Base-by-base conservation (phyloP, 2,888 invertebrate genomes). In the Cordilura impudica region DNA sequence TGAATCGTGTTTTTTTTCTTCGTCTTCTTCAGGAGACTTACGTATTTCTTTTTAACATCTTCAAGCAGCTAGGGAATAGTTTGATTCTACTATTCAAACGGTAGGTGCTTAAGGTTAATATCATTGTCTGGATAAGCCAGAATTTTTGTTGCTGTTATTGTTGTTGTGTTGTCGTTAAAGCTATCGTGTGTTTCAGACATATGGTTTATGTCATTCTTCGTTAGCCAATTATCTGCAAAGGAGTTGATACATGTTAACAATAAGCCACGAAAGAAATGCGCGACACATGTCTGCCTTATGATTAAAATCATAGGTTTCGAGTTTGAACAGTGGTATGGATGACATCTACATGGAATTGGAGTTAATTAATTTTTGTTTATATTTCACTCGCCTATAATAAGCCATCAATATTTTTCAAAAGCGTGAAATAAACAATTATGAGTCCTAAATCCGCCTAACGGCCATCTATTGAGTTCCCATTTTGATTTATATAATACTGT, bases 151-250 rank as follows among this genome's bases (percentile, higher is more conserved):
- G n/a, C n/a, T n/a, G n/a, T n/a, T n/a, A n/a, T n/a, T n/a, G n/a
- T 14, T 45, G 74, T 47, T 29, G 2, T 16, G 51, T 18, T 56
- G 69, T 78, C 61, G 71, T 74, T 71, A 71, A 78, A 74, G 43
- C 66, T 16, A 23, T 58, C 66, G 58, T 70, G 60, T 70, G 74
- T 74, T 74, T 71, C 67, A 61, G 75, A 75, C 74, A 61, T 74
- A 74, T 70, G 66, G 49, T 74, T 69, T 47, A 75, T 79, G 71
- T 79, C 75, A 66, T 53, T 75, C 66, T 75, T 79, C 75, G 79
- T 79, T 79, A 79, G 75, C 79, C 79, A 79, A 79, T 79, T 79
- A 79, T 79, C 79, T 75, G 45, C 47, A 60, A 71, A 71, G 29
- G 65, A 65, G 60, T 71, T 56, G 58, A 39, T 70, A 65, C 73